Evolutionary conservation across 53 echinoderm and acorn worm genomes (phyloP).

Genomic region (Temnopleurus reevesii): DNA sequence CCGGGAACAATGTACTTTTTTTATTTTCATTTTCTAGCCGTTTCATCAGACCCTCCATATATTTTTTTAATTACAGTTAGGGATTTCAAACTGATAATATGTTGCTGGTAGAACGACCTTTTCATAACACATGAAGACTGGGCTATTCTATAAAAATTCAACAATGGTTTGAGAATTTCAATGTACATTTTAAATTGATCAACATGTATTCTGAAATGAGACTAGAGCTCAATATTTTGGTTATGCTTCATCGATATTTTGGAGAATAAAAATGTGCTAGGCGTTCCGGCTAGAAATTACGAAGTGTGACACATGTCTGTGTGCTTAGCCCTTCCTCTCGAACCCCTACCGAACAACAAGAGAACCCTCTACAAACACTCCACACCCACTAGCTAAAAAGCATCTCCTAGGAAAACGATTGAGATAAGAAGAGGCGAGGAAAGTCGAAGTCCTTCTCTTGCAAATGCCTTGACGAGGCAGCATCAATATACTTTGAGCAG

Average conservation of each 20-base stretch:
- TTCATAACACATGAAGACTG: too few relatives aligned
- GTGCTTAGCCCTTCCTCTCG: slow-evolving; percentile 8
- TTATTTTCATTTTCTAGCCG: not conserved
- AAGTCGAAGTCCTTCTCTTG: slow-evolving; percentile 29
- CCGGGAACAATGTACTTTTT: slow-evolving; percentile 10
- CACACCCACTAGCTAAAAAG: slow-evolving; percentile 26
- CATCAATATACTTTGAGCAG: slow-evolving; percentile 11
- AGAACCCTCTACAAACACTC: slow-evolving; percentile 37
- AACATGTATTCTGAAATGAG: not conserved
- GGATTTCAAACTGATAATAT: not conserved
- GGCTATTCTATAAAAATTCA: too few relatives aligned
- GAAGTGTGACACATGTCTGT: slow-evolving; percentile 8
- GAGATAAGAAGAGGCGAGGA: slow-evolving; percentile 34
- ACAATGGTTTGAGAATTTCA: too few relatives aligned
- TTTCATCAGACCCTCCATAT: not conserved
- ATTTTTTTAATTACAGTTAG: not conserved
- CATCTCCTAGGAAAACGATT: slow-evolving; percentile 18
- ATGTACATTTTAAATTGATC: not conserved
- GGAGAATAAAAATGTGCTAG: slow-evolving; percentile 14
- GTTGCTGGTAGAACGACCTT: too few relatives aligned
- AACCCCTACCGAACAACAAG: not conserved
- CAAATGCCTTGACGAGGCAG: slow-evolving; percentile 27
- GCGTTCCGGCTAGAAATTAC: too few relatives aligned
- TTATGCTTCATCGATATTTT: slow-evolving; percentile 32
- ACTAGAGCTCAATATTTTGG: slow-evolving; percentile 1